These are phyloP conservation scores for Trachymyrmex septentrionalis DNA, from an alignment of 1,140 invertebrate genomes.

Conservation along the genomic window DNA sequence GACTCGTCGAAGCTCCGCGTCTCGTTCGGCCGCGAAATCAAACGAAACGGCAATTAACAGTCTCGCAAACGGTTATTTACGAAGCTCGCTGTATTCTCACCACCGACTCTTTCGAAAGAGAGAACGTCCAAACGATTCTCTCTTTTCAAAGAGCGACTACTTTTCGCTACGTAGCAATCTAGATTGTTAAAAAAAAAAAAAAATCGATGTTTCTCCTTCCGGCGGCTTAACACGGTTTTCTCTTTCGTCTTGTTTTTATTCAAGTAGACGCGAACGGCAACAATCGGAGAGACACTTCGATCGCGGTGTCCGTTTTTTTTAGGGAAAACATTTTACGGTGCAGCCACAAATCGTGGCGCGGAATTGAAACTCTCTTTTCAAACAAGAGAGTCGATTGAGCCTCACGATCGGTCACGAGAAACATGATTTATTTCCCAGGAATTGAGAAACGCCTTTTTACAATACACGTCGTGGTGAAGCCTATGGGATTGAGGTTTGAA, in stretches of 20 bases:
- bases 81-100: constrained; percentile 13
- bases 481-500: background rate
- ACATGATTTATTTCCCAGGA: constrained; percentile 24
- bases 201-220: constrained; percentile 12
- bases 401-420: background rate
- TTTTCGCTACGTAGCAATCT: constrained; percentile 21
- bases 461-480: background rate
- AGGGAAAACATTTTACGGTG: background rate
- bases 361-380: background rate
- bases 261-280: constrained; percentile 14
- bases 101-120: constrained; percentile 18
- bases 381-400: background rate
- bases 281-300: background rate
- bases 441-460: constrained; percentile 25
- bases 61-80: constrained; percentile 20
- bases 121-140: background rate
- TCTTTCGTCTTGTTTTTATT: too few species aligned
- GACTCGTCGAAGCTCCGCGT: background rate
- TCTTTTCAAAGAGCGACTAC: constrained; percentile 2
- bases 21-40: constrained; percentile 1
- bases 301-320: background rate
- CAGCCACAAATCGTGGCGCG: background rate
- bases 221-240: background rate
- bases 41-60: constrained; percentile 22
- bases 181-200: constrained; percentile 5